Base-by-base conservation (phyloP, 2,888 invertebrate genomes). In the Galerucella nymphaeae region DNA sequence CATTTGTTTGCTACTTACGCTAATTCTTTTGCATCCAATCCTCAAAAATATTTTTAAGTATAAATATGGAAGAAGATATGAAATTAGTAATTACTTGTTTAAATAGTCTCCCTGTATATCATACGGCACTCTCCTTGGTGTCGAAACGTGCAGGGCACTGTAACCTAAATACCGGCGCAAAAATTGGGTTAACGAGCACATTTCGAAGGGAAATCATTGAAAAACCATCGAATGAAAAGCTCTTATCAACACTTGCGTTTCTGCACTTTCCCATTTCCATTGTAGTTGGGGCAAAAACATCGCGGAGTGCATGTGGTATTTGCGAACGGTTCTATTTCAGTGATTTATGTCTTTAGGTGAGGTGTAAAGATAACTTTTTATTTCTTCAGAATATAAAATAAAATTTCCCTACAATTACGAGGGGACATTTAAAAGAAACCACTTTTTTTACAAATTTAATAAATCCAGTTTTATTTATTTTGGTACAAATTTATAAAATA, bases 81-180 rank as follows among this genome's bases (percentile, higher is more conserved):
- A 57, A 11, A 14, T 57, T 38, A 1, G 10, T 20, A 11, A 14
- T 57, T 38, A 1, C 20, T 57, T 57, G 23, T 57, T 57, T 20
- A 18, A 18, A 55, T 4, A 10, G 18, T 13, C 58, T 6, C 58
- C 6, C 30, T 58, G 30, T 58, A 58, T 58, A 58, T 2, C 53
- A 18, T 53, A 30, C 3, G 3, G 5, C 30, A 5, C 30, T 81
- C 80, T 80, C 82, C 81, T 82, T 82, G 83, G 84, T 83, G 77
- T 80, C 81, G 70, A 66, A 73, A 75, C 72, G 84, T 81, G 76
- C 82, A 75, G 74, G 80, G 82, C 80, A 84, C 84, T 78, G 78
- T 81, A 81, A 71, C 81, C 83, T 78, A 80, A 77, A 82, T 83
- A 78, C 78, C 76, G 38, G 62, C 50, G n/a, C 72, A 79, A 50